These are phyloP conservation scores for Vicugna pacos DNA, from an alignment of 2,113 vertebrate species.

Conservation along the genomic window DNA sequence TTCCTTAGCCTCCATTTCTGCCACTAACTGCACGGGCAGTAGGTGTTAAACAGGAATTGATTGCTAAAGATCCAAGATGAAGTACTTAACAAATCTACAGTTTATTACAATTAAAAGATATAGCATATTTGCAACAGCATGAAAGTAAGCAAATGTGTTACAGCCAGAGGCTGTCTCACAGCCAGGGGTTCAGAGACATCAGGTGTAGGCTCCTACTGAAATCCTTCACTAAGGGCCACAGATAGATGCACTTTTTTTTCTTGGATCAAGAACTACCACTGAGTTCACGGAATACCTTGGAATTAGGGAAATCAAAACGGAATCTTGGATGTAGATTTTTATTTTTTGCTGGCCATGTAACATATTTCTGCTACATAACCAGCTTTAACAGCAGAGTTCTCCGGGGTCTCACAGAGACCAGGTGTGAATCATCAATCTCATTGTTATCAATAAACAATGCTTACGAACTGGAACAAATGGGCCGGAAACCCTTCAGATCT, in stretches of 20 bases:
- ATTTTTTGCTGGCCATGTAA: background rate
- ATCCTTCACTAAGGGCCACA: background rate
- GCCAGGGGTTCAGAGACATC: background rate
- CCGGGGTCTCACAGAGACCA: constrained; percentile 42
- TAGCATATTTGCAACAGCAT: background rate
- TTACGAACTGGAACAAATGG: constrained; percentile 42
- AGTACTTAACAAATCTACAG: background rate
- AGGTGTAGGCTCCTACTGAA: background rate
- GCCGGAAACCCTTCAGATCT: background rate
- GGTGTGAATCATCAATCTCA: constrained; percentile 64
- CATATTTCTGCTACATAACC: constrained; percentile 30
- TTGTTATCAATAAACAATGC: constrained; percentile 69
- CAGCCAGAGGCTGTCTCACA: background rate
- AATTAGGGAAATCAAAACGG: background rate
- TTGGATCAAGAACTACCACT: background rate
- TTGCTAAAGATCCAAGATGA: background rate
- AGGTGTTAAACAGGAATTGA: background rate
- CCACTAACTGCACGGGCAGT: background rate
- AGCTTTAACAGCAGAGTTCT: constrained; percentile 50
- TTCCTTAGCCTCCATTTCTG: background rate
- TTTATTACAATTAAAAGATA: background rate
- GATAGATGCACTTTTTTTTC: background rate
- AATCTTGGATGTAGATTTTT: constrained; percentile 31
- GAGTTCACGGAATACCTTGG: background rate
- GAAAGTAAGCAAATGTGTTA: background rate